Base-by-base conservation (phyloP, 2,888 invertebrate genomes). In the Ypsolopha scabrella region DNA sequence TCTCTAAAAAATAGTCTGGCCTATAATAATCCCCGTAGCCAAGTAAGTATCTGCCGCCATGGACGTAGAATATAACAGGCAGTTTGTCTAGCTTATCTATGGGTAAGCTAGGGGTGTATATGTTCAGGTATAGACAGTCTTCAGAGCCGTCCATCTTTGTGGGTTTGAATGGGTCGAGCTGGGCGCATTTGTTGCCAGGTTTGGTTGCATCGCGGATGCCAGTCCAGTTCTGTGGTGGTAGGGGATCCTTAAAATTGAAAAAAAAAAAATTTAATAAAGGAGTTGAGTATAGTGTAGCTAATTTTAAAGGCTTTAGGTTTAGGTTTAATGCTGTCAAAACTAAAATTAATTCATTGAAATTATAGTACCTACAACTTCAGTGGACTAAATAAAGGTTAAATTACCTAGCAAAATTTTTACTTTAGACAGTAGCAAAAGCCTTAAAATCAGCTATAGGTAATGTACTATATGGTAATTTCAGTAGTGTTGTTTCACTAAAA, bases 121-220 rank as follows among this genome's bases (percentile, higher is more conserved):
- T 87, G 62, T 92, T 92, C 51, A 93, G 65, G 60, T 90, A 91
- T 0, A 93, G 79, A 59, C 92, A 92, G 64, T 92, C 92, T 69
- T 92, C 92, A 0, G 69, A 75, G 0, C 91, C 91, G 34, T 83
- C 79, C 11, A 55, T 57, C 34, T 67, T 68, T 6, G 58, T 65
- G 14, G 37, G 46, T 1, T 11, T 13, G 11, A 81, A 77, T 0
- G 88, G 83, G 55, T 88, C 80, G 0, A 86, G 68, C 60, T 86
- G 85, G n/a, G 73, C 67, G 54, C 80, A 76, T 61, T 68, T 81
- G 56, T 72, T 72, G 0, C 83, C 81, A 6, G 82, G 81, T 61
- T 72, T 74, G 0, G 75, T 80, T 1, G 85, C 82, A 46, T 82
- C 77, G 6, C 62, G 60, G 33, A 80, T 51, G 0, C 77, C 80